Conservation (phyloP, 2,113 vertebrate species). For the Varanus salvator region DNA sequence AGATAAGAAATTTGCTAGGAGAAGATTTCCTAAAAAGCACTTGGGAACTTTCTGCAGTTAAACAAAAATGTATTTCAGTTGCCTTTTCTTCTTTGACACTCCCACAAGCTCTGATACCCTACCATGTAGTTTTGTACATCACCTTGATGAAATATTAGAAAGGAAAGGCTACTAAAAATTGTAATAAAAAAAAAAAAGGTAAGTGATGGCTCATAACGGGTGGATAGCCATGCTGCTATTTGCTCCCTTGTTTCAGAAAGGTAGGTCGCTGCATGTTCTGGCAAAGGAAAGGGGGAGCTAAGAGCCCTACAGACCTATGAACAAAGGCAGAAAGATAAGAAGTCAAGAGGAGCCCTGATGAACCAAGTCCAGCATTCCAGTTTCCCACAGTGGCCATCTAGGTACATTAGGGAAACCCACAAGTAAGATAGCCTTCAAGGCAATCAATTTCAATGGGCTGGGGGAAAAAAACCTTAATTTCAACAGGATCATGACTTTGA, state of each 20-base stretch:
- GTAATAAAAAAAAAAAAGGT: neutral
- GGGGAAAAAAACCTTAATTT: neutral
- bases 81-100: neutral
- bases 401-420: neutral
- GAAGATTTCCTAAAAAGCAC: neutral
- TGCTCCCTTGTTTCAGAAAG: neutral
- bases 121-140: neutral
- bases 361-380: neutral
- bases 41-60: neutral
- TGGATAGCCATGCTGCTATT: no score
- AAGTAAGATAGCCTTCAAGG: neutral
- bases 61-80: neutral
- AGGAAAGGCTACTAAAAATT: neutral
- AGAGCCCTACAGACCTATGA: neutral
- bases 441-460: neutral
- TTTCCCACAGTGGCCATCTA: neutral
- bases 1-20: neutral
- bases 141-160: neutral
- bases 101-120: neutral
- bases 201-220: neutral
- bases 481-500: neutral
- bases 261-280: neutral
- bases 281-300: neutral
- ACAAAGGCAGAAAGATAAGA: neutral
- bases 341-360: neutral